A percentile compares a stretch with the other conserved stretches of the same genome.
Evolutionary conservation across 1,140 invertebrate species (phyloP).

Genomic region (Drosophila murphyi): DNA sequence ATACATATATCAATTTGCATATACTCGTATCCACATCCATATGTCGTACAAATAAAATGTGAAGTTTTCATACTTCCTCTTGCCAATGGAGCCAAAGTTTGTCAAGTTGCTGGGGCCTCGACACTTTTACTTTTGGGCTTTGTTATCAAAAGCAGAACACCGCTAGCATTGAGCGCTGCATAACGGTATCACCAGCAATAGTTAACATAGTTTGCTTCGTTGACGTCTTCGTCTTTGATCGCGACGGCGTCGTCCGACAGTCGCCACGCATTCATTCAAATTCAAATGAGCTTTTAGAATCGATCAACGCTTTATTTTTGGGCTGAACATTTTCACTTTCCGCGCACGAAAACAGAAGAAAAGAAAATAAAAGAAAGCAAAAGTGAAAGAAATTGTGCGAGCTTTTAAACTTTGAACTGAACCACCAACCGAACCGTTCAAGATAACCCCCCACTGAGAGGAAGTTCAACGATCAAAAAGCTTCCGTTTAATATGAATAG

Average conservation of each 20-base stretch:
- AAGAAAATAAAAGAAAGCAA: constrained; percentile 40
- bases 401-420: constrained; percentile 33
- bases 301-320: constrained; percentile 19
- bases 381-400: constrained; percentile 61
- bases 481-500: constrained; percentile 9
- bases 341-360: constrained; percentile 10
- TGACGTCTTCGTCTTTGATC: constrained; percentile 3
- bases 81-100: background rate
- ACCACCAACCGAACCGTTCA: constrained; percentile 8
- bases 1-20: no score
- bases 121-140: constrained; percentile 54
- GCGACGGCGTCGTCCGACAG: background rate
- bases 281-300: constrained; percentile 53
- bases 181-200: constrained; percentile 32
- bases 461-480: constrained; percentile 17
- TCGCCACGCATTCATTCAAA: constrained; percentile 43
- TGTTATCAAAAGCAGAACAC: constrained; percentile 52
- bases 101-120: constrained; percentile 1
- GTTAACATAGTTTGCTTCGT: constrained; percentile 10
- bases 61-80: background rate
- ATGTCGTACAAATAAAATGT: no score
- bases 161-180: constrained; percentile 21
- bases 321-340: constrained; percentile 68
- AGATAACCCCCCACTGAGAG: background rate
- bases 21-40: no score